Evolutionary conservation across 1,140 invertebrate species (phyloP).

Genomic region (Aphelinus certus): DNA sequence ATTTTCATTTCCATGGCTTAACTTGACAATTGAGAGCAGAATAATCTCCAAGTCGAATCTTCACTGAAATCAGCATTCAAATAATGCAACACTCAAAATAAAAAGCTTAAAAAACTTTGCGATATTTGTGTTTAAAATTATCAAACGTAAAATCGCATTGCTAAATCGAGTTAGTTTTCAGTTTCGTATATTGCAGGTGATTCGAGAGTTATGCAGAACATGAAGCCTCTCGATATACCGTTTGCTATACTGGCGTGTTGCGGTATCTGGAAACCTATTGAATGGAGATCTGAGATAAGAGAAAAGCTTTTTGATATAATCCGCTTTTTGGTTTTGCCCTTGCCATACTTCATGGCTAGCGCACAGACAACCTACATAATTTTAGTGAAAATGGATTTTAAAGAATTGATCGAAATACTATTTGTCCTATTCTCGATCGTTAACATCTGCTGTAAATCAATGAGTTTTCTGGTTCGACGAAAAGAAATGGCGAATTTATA

Average conservation of each 20-base stretch:
- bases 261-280: slow-evolving; percentile 13
- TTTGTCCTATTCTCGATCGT: slow-evolving; percentile 11
- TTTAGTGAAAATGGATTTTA: slow-evolving; percentile 11
- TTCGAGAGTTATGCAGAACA: background rate
- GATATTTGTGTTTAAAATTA: too few relatives aligned
- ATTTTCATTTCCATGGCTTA: too few relatives aligned
- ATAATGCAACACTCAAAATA: too few relatives aligned
- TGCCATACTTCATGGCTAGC: slow-evolving; percentile 13
- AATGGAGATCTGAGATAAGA: background rate
- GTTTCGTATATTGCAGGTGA: too few relatives aligned
- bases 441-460: slow-evolving; percentile 18
- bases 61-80: too few relatives aligned
- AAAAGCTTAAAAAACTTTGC: too few relatives aligned
- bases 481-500: background rate
- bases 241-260: slow-evolving; percentile 3
- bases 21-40: too few relatives aligned
- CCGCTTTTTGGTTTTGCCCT: background rate
- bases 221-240: slow-evolving; percentile 1
- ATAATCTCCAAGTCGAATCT: too few relatives aligned
- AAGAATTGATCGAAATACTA: slow-evolving; percentile 9
- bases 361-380: background rate
- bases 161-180: too few relatives aligned
- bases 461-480: background rate
- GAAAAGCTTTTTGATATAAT: background rate
- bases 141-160: too few relatives aligned